These are phyloP conservation scores for Sinocyclocheilus rhinocerous DNA, from an alignment of 2,113 vertebrate genomes.

Conservation along the genomic window DNA sequence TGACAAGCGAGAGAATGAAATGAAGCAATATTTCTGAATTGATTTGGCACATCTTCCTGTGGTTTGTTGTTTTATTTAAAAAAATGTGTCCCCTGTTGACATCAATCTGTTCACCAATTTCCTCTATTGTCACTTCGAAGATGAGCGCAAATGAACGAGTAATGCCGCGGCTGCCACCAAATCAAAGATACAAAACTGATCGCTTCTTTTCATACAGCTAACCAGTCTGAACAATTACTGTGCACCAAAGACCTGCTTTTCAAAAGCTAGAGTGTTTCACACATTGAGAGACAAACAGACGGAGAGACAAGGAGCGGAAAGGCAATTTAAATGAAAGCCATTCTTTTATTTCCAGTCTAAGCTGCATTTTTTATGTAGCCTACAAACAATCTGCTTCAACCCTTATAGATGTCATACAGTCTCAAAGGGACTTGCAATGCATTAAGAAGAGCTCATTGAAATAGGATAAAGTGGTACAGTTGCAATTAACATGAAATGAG, in stretches of 20 bases:
- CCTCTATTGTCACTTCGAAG: neutral
- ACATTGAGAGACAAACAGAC: neutral
- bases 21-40: constrained; percentile 14
- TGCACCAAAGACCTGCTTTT: neutral
- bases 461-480: neutral
- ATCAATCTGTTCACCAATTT: constrained; percentile 39
- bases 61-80: neutral
- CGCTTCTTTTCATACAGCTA: neutral
- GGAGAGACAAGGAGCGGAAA: neutral
- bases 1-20: constrained; percentile 15
- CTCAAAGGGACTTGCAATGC: neutral
- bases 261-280: neutral
- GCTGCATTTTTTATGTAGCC: neutral
- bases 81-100: constrained; percentile 34
- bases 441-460: neutral
- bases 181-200: neutral
- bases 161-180: neutral
- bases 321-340: neutral
- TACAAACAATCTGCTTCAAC: constrained; percentile 1
- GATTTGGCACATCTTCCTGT: constrained; percentile 7
- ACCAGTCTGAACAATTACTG: constrained; percentile 5
- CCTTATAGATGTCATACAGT: neutral
- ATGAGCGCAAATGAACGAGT: neutral
- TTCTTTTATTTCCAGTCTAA: constrained; percentile 3
- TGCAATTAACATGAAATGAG: constrained; percentile 3